Evolutionary conservation across 2,113 vertebrate genomes (phyloP).

Genomic region (Neomonachus schauinslandi): DNA sequence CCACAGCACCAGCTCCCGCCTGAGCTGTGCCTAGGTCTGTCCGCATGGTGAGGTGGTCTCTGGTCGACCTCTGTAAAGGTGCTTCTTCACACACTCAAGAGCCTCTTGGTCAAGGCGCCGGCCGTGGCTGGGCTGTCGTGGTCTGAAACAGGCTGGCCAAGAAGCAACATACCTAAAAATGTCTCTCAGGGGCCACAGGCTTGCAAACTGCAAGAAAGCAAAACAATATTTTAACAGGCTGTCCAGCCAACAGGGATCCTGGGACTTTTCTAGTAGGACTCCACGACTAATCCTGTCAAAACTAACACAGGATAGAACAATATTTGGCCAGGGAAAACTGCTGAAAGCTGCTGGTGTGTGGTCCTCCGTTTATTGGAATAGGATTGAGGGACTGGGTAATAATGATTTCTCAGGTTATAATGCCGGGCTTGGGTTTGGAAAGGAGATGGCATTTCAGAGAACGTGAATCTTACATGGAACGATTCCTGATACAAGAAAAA

Average conservation of each 20-base stretch:
- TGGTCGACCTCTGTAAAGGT: background rate
- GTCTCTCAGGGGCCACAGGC: background rate
- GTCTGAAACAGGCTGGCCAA: background rate
- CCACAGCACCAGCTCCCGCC: too few relatives aligned
- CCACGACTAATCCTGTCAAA: conserved; percentile 39
- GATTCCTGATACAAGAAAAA: background rate
- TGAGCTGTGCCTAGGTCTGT: background rate
- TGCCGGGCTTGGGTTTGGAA: background rate
- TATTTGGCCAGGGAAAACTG: background rate
- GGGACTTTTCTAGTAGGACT: background rate
- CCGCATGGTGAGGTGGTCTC: rapidly evolving
- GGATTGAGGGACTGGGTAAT: background rate
- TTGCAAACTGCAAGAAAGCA: background rate
- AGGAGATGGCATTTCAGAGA: background rate
- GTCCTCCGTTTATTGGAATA: background rate
- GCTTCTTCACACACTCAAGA: background rate
- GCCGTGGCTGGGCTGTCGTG: background rate
- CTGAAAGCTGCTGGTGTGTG: background rate
- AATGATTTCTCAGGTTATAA: background rate
- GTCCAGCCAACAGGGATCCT: background rate
- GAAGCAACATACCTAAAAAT: background rate
- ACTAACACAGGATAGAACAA: background rate
- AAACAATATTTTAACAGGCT: background rate
- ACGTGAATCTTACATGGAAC: background rate
- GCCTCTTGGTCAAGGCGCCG: background rate